A percentile compares a stretch with the other conserved stretches of the same genome.
These are phyloP conservation scores for Sphenodon punctatus DNA, from an alignment of 2,797 vertebrate species.

Conservation along the genomic window DNA sequence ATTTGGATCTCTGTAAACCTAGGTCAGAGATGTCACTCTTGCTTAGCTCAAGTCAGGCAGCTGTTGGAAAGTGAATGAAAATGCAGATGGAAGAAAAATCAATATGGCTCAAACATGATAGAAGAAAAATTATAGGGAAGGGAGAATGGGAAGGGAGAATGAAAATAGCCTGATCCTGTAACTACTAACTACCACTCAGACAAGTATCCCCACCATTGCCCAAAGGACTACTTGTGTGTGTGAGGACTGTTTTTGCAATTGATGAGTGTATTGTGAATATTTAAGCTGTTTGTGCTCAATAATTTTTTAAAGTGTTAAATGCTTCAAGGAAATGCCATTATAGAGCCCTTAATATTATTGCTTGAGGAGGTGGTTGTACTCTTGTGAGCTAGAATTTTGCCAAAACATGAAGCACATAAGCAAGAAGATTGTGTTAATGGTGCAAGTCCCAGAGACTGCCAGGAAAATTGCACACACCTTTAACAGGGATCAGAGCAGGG, in stretches of 20 bases:
- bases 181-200: not conserved
- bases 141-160: not conserved
- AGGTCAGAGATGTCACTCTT: not conserved
- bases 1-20: not conserved
- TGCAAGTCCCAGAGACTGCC: not conserved
- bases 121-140: not conserved
- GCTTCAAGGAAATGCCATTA: not conserved
- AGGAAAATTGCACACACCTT: not conserved
- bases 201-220: not conserved
- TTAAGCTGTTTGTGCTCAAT: too few relatives aligned
- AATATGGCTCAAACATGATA: not conserved
- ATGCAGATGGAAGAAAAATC: conserved; percentile 9
- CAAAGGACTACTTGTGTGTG: not conserved
- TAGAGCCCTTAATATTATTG: too few relatives aligned
- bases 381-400: too few relatives aligned
- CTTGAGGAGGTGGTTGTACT: too few relatives aligned
- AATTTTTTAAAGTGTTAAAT: not conserved
- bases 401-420: not conserved
- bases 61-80: conserved; percentile 15
- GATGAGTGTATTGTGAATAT: too few relatives aligned
- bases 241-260: not conserved
- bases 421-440: not conserved
- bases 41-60: conserved; percentile 3
- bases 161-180: not conserved
- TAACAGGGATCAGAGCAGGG: not conserved